Conservation (phyloP, 2,113 vertebrate species). For the Sceloporus tristichus region DNA sequence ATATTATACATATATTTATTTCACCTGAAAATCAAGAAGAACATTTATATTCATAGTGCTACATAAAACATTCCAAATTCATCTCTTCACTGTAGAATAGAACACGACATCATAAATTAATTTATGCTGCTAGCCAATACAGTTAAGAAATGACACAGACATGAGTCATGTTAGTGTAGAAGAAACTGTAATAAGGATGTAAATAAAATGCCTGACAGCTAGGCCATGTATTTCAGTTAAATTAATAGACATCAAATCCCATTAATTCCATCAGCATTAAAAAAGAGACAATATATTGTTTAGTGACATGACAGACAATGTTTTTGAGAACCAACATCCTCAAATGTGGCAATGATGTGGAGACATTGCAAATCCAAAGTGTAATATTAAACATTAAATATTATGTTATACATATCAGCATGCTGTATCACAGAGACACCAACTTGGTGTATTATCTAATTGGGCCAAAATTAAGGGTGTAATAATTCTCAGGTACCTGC, state of each 20-base stretch:
- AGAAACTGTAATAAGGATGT: not conserved
- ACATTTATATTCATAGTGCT: constrained; percentile 10
- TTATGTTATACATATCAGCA: not conserved
- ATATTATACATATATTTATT: not conserved
- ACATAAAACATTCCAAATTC: not conserved
- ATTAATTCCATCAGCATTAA: not conserved
- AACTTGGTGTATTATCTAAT: not conserved
- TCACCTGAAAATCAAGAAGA: constrained; percentile 6
- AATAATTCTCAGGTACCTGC: no score
- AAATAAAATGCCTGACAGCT: constrained; percentile 8
- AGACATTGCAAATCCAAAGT: not conserved
- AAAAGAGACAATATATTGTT: constrained; percentile 11
- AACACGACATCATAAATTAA: not conserved
- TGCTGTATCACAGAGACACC: not conserved
- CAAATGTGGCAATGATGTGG: not conserved
- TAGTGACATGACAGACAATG: not conserved
- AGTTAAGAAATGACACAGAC: not conserved
- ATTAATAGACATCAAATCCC: constrained; percentile 22
- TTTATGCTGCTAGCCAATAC: not conserved
- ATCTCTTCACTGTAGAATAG: constrained; percentile 27
- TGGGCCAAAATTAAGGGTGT: no score
- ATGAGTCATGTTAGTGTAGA: not conserved
- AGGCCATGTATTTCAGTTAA: constrained; percentile 20
- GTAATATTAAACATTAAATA: not conserved
- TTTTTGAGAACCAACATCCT: not conserved